Evolutionary conservation across 2,797 vertebrate species (phyloP).

Genomic region (Tokudaia muenninki): DNA sequence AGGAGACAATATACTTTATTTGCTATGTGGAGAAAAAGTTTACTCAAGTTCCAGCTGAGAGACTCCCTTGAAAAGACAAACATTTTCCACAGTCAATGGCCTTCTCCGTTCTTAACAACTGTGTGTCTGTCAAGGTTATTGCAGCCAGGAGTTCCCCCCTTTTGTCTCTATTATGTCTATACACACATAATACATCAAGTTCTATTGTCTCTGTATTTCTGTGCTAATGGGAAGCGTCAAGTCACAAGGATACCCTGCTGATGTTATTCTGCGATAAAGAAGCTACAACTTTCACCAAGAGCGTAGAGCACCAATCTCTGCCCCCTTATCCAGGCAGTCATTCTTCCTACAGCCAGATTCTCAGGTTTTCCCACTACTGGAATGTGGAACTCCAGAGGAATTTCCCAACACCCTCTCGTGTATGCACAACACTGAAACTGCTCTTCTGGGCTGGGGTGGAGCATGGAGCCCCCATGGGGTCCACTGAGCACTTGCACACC

Average conservation of each 20-base stretch:
- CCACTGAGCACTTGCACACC: neutral
- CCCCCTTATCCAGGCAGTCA: neutral
- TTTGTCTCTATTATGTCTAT: neutral
- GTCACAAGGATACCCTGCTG: neutral
- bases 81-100: slow-evolving; percentile 8
- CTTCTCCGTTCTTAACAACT: neutral
- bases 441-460: neutral
- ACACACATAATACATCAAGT: neutral
- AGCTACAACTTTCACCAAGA: neutral
- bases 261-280: neutral
- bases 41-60: slow-evolving; percentile 44
- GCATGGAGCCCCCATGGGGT: neutral
- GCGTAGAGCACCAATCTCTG: neutral
- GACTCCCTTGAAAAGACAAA: slow-evolving; percentile 50
- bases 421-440: too few species aligned
- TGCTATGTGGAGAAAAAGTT: slow-evolving; percentile 41
- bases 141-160: neutral
- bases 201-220: neutral
- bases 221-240: neutral
- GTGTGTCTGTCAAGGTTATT: neutral
- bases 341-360: neutral
- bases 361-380: neutral
- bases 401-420: neutral
- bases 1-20: slow-evolving; percentile 44
- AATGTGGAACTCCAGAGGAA: neutral